Base-by-base conservation (phyloP, 2,113 vertebrate genomes). In the Poecile atricapillus region DNA sequence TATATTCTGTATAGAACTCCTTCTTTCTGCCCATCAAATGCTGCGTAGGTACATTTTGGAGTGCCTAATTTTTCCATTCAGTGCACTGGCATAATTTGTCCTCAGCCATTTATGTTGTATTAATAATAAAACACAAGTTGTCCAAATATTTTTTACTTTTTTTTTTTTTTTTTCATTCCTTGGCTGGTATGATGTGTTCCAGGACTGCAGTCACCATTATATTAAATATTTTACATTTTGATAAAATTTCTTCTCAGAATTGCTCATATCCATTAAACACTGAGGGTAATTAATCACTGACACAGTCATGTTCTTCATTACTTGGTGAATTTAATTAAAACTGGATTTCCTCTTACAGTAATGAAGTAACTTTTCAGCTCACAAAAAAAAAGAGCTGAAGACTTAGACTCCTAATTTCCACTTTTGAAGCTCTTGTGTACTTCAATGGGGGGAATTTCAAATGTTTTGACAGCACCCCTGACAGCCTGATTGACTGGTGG, bases 151-250 rank as follows among this genome's bases (percentile, higher is more conserved):
- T 14, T 68, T 33, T 43, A 11, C 15, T 15, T 43, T 43, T 6
- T 43, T 43, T 39, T 31, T 17, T 5, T 47, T 21, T 4, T 21
- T 8, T 2, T 8, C 5, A 0, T 33, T n/a, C 20, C 11, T 20
- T 60, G 31, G 8, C 12, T 68, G 11, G 2, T 75, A 39, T 35
- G 44, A 60, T 14, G 27, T 56, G 33, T 74, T 81, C 71, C 35
- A 37, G 25, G 28, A 46, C 21, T 87, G 23, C 25, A 53, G 16
- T 53, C 31, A 78, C 20, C 30, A 43, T 17, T 74, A 13, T 58
- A 67, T 65, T 65, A 69, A 83, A 79, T 71, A 90, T 53, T 74
- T 81, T n/a, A 35, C 12, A 58, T 46, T 52, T 65, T 46, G 13
- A 25, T 74, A 53, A 23, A 39, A 30, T 82, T 93, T 79, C 3